These are phyloP conservation scores for Platichthys stellatus DNA, from an alignment of 2,113 vertebrate genomes.

Conservation along the genomic window DNA sequence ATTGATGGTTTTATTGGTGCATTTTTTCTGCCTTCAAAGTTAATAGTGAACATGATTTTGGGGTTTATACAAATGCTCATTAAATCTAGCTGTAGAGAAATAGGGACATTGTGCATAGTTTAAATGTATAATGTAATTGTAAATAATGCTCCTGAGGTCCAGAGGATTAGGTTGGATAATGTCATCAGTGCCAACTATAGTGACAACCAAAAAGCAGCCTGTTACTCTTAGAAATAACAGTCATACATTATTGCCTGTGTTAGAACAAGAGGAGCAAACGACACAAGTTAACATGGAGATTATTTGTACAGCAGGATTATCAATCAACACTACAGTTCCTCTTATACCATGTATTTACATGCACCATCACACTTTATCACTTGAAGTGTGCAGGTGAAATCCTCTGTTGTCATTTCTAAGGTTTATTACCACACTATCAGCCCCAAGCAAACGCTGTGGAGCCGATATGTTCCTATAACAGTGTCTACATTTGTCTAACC, in stretches of 20 bases:
- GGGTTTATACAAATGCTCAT: background rate
- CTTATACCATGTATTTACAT: background rate
- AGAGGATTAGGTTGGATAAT: too few species aligned
- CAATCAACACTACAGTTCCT: background rate
- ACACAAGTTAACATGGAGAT: background rate
- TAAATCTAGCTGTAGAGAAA: background rate
- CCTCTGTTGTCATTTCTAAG: too few species aligned
- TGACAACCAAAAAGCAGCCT: too few species aligned
- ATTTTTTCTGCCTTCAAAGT: too few species aligned
- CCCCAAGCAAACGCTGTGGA: slow-evolving; percentile 18
- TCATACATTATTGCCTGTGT: too few species aligned
- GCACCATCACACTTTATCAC: background rate
- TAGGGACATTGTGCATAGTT: background rate
- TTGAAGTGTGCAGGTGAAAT: background rate
- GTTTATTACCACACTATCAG: slow-evolving; percentile 24
- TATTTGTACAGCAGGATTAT: background rate
- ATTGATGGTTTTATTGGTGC: too few species aligned
- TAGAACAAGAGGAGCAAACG: background rate
- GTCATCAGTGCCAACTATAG: too few species aligned
- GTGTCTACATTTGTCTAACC: slow-evolving; percentile 19
- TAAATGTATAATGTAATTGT: too few species aligned
- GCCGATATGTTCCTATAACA: background rate
- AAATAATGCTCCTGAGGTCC: too few species aligned
- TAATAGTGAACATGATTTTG: background rate
- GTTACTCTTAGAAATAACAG: too few species aligned